Evolutionary conservation across 2,113 vertebrate species (phyloP), one percentile per base, ranked within the genome.

Genomic region (Corythornis madagascariensis): DNA sequence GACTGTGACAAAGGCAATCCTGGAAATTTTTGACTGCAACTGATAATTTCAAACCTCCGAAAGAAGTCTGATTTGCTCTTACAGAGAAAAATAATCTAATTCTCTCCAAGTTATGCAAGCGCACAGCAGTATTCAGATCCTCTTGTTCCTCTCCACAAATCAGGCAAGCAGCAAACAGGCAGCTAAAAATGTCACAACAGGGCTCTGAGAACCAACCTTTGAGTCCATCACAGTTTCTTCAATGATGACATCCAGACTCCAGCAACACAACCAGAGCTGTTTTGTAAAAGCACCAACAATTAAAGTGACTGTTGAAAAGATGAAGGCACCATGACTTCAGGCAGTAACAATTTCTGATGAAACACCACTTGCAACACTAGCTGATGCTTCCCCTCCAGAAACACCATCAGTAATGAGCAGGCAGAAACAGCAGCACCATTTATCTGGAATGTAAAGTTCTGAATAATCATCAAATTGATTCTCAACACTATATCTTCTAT

Each of bases 41-140:
- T 42, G 42, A 7, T 86, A 40, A 67, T 61, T 91, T 88, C 48
- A 61, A 50, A 74, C 25, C 17, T 67, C 28, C 80, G 79, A 43
- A 93, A 96, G 87, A 72, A 26, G 18, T 35, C 64, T 91, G 14
- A 89, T 89, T 91, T 89, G 47, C 64, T 83, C 45, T 88, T 77
- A 26, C 61, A 90, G 45, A 88, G 48, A 75, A 80, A 76, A 92
- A 67, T 31, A 86, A 77, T 43, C 42, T 28, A 66, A 83, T 86
- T 66, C 43, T 26, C 26, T 91, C 55, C 56, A 73, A 80, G 72
- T 80, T 85, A 83, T 31, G 40, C 75, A 94, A 80, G 75, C 20
- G 59, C 19, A 50, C 42, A 88, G 60, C 45, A 88, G 28, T n/a
- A 86, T 77, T 77, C 71, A 89, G 52, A 77, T 67, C 38, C 55